Evolutionary conservation across 2,797 vertebrate species (phyloP).

Genomic region (Sardinella longiceps): DNA sequence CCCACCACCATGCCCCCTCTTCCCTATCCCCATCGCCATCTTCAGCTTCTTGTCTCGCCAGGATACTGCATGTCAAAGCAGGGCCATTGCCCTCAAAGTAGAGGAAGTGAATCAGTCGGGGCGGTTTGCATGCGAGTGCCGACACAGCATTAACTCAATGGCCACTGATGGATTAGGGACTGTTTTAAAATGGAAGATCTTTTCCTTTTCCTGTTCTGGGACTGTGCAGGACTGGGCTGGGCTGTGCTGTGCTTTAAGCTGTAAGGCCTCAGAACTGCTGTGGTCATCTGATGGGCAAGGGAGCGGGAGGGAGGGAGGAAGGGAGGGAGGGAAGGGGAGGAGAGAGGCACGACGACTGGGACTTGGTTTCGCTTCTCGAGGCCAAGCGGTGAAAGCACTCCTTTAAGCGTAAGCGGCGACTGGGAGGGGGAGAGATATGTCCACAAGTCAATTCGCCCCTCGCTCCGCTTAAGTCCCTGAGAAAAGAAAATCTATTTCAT

Average conservation of each 20-base stretch:
- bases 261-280: constrained; percentile 10
- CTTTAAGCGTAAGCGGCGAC: constrained; percentile 1
- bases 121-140: constrained; percentile 57
- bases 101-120: constrained; percentile 63
- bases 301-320: background rate
- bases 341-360: background rate
- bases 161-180: constrained; percentile 53
- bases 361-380: background rate
- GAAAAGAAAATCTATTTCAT: constrained; percentile 48
- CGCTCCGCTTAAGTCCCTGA: constrained; percentile 25
- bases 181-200: constrained; percentile 22
- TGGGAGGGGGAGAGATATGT: constrained; percentile 3
- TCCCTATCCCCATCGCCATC: background rate
- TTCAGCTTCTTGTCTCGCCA: constrained; percentile 47
- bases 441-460: constrained; percentile 11
- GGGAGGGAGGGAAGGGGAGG: background rate
- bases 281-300: constrained; percentile 12
- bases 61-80: constrained; percentile 60
- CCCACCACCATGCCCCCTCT: background rate
- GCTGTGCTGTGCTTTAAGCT: background rate
- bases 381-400: background rate
- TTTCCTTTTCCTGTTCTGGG: constrained; percentile 46
- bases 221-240: too few relatives aligned
- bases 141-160: constrained; percentile 54
- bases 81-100: constrained; percentile 51